A percentile compares a stretch with the other conserved stretches of the same genome.
Evolutionary conservation across 2,113 vertebrate species (phyloP).

Genomic region (Catagonus wagneri): DNA sequence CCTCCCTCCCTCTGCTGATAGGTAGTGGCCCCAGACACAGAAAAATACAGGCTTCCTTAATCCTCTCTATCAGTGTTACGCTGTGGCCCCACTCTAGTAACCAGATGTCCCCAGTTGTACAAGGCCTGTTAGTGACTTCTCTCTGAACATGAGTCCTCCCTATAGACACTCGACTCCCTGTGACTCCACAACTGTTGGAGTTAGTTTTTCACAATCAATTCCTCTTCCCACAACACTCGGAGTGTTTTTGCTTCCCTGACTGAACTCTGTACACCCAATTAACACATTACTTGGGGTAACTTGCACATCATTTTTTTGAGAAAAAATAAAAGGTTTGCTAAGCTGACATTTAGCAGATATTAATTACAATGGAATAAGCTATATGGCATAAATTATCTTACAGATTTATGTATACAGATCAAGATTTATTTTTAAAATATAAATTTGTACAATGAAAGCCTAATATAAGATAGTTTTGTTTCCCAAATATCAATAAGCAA

Average conservation of each 20-base stretch:
- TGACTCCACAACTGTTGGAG: too few relatives aligned
- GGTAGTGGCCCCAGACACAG: neutral
- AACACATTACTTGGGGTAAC: constrained; percentile 36
- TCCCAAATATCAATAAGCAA: neutral
- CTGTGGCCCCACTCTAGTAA: neutral
- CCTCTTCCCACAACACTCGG: neutral
- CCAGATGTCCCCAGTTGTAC: neutral
- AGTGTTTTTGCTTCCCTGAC: neutral
- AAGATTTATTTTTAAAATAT: constrained; percentile 23
- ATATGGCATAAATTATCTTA: neutral
- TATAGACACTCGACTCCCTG: neutral
- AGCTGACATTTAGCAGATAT: constrained; percentile 14
- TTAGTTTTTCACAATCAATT: neutral
- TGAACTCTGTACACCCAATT: neutral
- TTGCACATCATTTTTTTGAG: neutral
- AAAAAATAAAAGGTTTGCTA: neutral
- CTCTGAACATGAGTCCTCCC: neutral
- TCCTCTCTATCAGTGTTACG: neutral
- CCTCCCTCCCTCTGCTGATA: neutral
- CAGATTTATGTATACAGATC: neutral
- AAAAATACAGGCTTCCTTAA: neutral
- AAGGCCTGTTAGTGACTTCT: neutral
- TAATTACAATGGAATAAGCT: constrained; percentile 27
- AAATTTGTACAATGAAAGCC: neutral
- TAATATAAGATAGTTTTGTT: neutral